Evolutionary conservation across 2,888 invertebrate species (phyloP).

Genomic region (Euclidia mi): DNA sequence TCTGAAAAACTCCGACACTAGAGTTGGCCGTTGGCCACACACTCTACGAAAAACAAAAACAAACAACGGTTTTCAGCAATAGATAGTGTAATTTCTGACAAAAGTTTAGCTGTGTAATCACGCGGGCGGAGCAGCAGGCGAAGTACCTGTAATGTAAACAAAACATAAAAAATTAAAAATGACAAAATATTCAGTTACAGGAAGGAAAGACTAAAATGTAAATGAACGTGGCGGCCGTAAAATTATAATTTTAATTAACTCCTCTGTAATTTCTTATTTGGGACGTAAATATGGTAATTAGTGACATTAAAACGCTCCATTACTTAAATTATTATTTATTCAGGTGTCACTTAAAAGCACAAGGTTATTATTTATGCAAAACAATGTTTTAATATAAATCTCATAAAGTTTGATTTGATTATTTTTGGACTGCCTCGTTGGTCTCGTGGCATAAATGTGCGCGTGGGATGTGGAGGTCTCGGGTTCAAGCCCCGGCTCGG

Average conservation of each 20-base stretch:
- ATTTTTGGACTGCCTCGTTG: too few relatives aligned
- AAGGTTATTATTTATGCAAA: neutral
- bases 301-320: slow-evolving; percentile 23
- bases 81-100: too few relatives aligned
- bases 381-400: neutral
- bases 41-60: too few relatives aligned
- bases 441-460: too few relatives aligned
- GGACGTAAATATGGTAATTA: slow-evolving; percentile 44
- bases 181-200: neutral
- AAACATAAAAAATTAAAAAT: neutral
- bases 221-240: slow-evolving; percentile 24
- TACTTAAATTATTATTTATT: slow-evolving; percentile 27
- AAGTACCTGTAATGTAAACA: neutral
- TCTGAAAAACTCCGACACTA: too few relatives aligned
- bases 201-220: slow-evolving; percentile 13
- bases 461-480: too few relatives aligned
- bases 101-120: too few relatives aligned
- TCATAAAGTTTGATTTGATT: too few relatives aligned
- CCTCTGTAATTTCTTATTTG: slow-evolving; percentile 38
- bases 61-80: too few relatives aligned
- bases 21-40: too few relatives aligned
- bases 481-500: too few relatives aligned
- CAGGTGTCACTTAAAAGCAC: neutral
- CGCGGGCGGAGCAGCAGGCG: too few relatives aligned
- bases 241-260: slow-evolving; percentile 50